Base-by-base conservation (phyloP, 2,888 invertebrate species). In the Hoplodrina blanda region DNA sequence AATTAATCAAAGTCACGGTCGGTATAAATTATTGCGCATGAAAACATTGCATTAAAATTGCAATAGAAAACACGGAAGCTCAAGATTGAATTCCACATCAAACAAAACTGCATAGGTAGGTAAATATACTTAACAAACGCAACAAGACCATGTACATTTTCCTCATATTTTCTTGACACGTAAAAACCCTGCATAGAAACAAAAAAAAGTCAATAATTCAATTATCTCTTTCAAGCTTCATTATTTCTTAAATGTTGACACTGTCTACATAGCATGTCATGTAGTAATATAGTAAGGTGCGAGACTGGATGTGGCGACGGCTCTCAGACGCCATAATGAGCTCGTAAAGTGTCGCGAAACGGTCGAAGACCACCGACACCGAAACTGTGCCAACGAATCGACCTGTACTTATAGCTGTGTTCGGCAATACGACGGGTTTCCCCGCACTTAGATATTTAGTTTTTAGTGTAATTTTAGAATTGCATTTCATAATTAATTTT, bases 241-340 rank as follows among this genome's bases (percentile, higher is more conserved):
- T 63, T 50, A 63, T 70, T 63, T 63, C 50, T 62, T 62, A 57
- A 46, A 53, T 66, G 65, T 62, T 69, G 50, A 61, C 52, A 76
- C 46, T 44, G 60, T 65, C 64, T 68, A 64, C 66, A 73, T 52
- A 53, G 60, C 62, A 64, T 55, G 70, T 62, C 70, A 73, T 83
- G 67, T 71, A 77, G 77, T 80, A 80, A 78, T 73, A 83, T 83
- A 81, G 81, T 74, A 75, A 81, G 68, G 75, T 72, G 83, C 62
- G 69, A 69, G 77, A 82, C 68, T 69, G 56, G 62, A 41, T 56
- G 73, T 55, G 71, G 64, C 66, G 77, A 77, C 80, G 50, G 60
- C 60, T 67, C 68, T 66, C 79, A 87, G 88, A 87, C 87, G 73
- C 69, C 69, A 77, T 87, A 86, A 86, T 81, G 85, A 85, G 79